Evolutionary conservation across 1,140 invertebrate genomes (phyloP).

Genomic region (Neodiprion lecontei): DNA sequence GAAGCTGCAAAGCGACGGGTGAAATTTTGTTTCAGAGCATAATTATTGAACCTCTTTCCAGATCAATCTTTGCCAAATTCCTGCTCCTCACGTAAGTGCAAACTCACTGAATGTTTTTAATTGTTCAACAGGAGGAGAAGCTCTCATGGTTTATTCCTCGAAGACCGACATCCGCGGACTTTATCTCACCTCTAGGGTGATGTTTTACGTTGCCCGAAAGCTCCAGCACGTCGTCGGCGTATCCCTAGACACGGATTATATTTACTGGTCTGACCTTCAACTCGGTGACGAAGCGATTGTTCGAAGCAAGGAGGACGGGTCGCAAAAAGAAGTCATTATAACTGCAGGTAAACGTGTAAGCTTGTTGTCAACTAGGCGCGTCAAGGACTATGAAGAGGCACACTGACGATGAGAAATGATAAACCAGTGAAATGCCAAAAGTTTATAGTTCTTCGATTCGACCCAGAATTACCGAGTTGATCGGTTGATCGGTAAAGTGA

Average conservation of each 20-base stretch:
- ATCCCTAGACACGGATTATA: slow-evolving; percentile 67
- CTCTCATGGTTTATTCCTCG: slow-evolving; percentile 70
- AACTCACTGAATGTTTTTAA: neutral
- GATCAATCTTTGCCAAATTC: no score
- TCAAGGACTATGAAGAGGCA: neutral
- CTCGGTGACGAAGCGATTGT: slow-evolving; percentile 72
- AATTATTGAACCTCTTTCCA: slow-evolving; percentile 2
- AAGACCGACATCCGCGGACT: slow-evolving; percentile 61
- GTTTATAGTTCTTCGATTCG: slow-evolving; percentile 14
- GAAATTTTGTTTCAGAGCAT: slow-evolving; percentile 20
- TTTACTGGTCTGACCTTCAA: slow-evolving; percentile 80
- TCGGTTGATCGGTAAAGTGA: neutral
- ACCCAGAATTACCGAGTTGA: slow-evolving; percentile 4
- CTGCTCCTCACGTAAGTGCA: neutral
- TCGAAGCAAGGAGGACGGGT: slow-evolving; percentile 64
- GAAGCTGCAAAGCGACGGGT: slow-evolving; percentile 73
- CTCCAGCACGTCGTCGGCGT: slow-evolving; percentile 72
- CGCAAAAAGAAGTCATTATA: slow-evolving; percentile 63
- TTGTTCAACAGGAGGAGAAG: slow-evolving; percentile 62
- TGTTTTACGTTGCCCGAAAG: slow-evolving; percentile 58
- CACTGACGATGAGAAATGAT: no score
- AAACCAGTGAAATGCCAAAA: no score
- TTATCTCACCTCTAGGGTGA: slow-evolving; percentile 57
- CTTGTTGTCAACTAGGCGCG: neutral
- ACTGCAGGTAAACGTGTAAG: slow-evolving; percentile 46